Evolutionary conservation across 2,113 vertebrate species (phyloP), one percentile per base, ranked within the genome.

Genomic region (Caloenas nicobarica): DNA sequence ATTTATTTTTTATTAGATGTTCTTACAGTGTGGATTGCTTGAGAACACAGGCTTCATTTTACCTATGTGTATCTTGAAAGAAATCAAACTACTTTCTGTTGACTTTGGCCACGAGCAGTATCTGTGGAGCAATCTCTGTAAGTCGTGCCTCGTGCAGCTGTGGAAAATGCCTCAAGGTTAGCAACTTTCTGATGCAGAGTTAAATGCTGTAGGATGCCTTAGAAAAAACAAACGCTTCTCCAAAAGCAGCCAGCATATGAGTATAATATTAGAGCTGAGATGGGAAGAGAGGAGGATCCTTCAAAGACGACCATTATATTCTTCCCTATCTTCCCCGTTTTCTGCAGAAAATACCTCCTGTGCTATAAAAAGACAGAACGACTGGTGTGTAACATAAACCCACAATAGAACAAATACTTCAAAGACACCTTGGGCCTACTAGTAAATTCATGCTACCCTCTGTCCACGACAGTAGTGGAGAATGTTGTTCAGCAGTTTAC

Each of bases 91-190:
- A 74, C 94, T 93, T 93, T 84, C 77, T 95, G 95, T 98, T 98
- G 97, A 96, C 88, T 97, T 98, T 98, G 98, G 97, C 97, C 91
- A 88, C 40, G 38, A 95, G 92, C 96, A 95, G 96, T 93, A 96
- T 93, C 91, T 97, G 82, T 89, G 85, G 94, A 95, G 72, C 53
- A 77, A 53, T 96, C 62, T 89, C 82, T 87, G 76, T 54, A 54
- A 94, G 72, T 82, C 56, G 60, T 91, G 72, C 56, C 68, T 93
- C 13, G 1, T 78, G 79, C 94, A 96, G 87, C 81, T 92, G 54
- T 78, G 96, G 83, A 86, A 96, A 92, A 61, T 96, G 93, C 85
- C 96, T 93, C 62, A 61, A 83, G 71, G 74, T 86, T 88, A 91
- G 84, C 62, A 80, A 10, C 87, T 81, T 95, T 93, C 92, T 77